Base-by-base conservation (phyloP, 1,140 invertebrate genomes). In the Tribolium castaneum region DNA sequence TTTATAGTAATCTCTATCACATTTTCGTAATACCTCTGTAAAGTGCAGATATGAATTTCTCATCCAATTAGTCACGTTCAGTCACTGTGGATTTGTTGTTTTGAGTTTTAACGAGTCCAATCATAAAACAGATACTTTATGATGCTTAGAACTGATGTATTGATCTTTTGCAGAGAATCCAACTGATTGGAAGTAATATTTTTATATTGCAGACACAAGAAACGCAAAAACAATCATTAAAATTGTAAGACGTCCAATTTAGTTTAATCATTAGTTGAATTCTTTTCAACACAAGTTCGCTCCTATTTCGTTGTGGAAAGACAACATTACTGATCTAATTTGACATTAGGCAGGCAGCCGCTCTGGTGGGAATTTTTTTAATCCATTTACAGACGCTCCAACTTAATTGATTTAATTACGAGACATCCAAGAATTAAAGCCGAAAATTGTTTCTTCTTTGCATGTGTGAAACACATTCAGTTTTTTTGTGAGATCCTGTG, bases 351-450 rank as follows among this genome's bases (percentile, higher is more conserved):
- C 22, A 34, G 19, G 56, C 7, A 66, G 30, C 19, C 10, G 9
- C 10, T 62, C 56, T 62, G 9, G 25, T 66, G 30, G 59, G 59
- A 66, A 66, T 66, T 66, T 59, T 56, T 59, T 59, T 30, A 59
- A 59, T 59, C 22, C 10, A 59, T 7, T 59, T 59, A n/a, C 34
- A 66, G 59, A 66, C n/a, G 25, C 14, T 59, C 54, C 19, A 12
- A 14, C 22, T 1, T 35, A 66, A 66, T 35, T 66, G 59, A 59
- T 59, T 59, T 59, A 25, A 59, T 35, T 66, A 62, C 2, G 6
- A 30, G 25, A 30, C 13, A 34, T 62, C 12, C 6, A 14, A 62
- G 34, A 62, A 30, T 62, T 62, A 12, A 34, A 7, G 5, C 13
- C 22, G 13, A 13, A n/a, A 56, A 25, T 56, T 56, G 1, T 56